Evolutionary conservation across 2,797 vertebrate genomes (phyloP).

Genomic region (Silurus aristotelis): DNA sequence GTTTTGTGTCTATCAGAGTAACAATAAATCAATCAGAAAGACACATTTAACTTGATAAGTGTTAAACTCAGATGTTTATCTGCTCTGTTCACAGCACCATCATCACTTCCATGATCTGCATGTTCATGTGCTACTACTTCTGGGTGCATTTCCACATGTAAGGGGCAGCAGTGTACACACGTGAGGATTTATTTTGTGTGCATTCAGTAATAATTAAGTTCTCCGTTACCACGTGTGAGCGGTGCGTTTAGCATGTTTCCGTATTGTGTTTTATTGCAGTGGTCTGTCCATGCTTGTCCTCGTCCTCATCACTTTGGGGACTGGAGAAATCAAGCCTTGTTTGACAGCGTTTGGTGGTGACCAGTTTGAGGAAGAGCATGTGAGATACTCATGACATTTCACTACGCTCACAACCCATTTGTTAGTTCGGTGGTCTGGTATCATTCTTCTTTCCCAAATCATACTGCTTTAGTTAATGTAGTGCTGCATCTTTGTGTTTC

Average conservation of each 20-base stretch:
- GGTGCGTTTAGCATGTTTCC: neutral
- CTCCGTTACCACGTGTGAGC: neutral
- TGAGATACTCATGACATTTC: neutral
- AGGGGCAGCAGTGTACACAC: slow-evolving; percentile 81
- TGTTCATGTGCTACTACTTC: slow-evolving; percentile 90
- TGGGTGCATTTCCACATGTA: slow-evolving; percentile 87
- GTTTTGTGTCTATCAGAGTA: too few species aligned
- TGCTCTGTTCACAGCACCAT: slow-evolving; percentile 62
- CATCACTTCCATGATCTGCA: slow-evolving; percentile 93
- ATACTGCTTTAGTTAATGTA: too few species aligned
- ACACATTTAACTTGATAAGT: too few species aligned
- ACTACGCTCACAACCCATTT: neutral
- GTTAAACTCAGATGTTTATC: too few species aligned
- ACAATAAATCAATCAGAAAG: too few species aligned
- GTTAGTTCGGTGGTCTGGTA: neutral
- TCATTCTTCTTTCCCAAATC: neutral
- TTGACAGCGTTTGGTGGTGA: too few species aligned
- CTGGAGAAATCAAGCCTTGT: too few species aligned
- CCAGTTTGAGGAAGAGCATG: too few species aligned
- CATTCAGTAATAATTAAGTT: slow-evolving; percentile 24
- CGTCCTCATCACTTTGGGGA: slow-evolving; percentile 80
- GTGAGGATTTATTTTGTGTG: slow-evolving; percentile 74
- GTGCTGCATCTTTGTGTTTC: neutral
- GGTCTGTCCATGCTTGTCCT: slow-evolving; percentile 86
- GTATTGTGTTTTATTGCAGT: slow-evolving; percentile 66